Conservation (phyloP, 1,140 invertebrate genomes). For the Drosophila punjabiensis region DNA sequence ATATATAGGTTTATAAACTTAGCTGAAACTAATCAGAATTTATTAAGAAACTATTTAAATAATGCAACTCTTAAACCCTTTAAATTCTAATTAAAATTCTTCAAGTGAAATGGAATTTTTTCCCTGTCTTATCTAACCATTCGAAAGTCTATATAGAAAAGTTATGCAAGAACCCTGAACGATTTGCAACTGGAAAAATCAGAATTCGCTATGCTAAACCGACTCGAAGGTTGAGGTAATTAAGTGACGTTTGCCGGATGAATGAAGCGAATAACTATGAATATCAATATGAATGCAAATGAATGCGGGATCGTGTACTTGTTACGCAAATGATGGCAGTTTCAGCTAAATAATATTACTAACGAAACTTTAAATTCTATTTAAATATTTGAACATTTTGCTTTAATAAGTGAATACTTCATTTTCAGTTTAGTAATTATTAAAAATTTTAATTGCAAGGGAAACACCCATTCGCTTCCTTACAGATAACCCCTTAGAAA, state of each 20-base stretch:
- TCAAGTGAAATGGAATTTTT: neutral
- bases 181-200: conserved; percentile 30
- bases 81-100: neutral
- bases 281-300: conserved; percentile 22
- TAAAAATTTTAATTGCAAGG: neutral
- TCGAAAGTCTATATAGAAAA: conserved; percentile 1
- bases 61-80: no score
- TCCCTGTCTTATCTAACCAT: neutral
- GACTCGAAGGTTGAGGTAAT: conserved; percentile 37
- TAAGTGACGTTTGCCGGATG: conserved; percentile 20
- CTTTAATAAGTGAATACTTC: neutral
- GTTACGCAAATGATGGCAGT: neutral
- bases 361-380: no score
- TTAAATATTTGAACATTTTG: neutral
- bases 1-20: no score
- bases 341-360: neutral
- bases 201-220: conserved; percentile 39
- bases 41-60: neutral
- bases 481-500: conserved; percentile 8
- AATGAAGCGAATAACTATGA: conserved; percentile 2
- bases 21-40: no score
- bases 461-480: neutral
- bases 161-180: conserved; percentile 25
- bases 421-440: neutral
- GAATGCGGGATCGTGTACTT: conserved; percentile 4